phyloP scores from a whole-genome alignment of 1,140 invertebrate genomes.

The Tetraneura akinire region DNA sequence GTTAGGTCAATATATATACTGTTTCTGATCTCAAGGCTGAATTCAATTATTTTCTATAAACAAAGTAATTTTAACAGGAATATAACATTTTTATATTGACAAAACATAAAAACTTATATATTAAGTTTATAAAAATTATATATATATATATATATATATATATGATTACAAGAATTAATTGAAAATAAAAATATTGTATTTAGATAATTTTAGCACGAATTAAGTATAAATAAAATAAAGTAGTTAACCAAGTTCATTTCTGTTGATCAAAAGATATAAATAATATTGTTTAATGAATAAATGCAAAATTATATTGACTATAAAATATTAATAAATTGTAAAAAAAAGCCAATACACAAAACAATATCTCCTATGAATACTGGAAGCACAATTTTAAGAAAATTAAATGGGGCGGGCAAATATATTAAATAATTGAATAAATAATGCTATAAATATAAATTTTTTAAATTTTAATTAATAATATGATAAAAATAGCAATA shows the following conservation, averaged over 20 bases:
- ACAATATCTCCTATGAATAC: conserved; percentile 49
- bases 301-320: conserved; percentile 16
- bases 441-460: conserved; percentile 44
- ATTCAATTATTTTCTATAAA: conserved; percentile 20
- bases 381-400: conserved; percentile 48
- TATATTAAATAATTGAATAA: conserved; percentile 47
- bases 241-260: conserved; percentile 32
- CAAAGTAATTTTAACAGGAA: conserved; percentile 25
- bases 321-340: conserved; percentile 36
- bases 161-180: conserved; percentile 17
- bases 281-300: conserved; percentile 5
- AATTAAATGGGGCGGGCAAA: conserved; percentile 44
- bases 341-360: conserved; percentile 44
- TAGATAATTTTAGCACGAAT: conserved; percentile 20
- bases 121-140: conserved; percentile 7
- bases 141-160: no score
- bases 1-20: neutral
- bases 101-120: neutral
- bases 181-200: conserved; percentile 35
- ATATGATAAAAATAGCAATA: conserved; percentile 49
- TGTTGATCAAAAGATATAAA: conserved; percentile 27
- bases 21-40: conserved; percentile 24
- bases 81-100: conserved; percentile 17
- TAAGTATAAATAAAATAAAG: conserved; percentile 37
- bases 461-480: conserved; percentile 40